Conservation (phyloP, 1,140 invertebrate genomes). For the Parasteatoda tepidariorum region DNA sequence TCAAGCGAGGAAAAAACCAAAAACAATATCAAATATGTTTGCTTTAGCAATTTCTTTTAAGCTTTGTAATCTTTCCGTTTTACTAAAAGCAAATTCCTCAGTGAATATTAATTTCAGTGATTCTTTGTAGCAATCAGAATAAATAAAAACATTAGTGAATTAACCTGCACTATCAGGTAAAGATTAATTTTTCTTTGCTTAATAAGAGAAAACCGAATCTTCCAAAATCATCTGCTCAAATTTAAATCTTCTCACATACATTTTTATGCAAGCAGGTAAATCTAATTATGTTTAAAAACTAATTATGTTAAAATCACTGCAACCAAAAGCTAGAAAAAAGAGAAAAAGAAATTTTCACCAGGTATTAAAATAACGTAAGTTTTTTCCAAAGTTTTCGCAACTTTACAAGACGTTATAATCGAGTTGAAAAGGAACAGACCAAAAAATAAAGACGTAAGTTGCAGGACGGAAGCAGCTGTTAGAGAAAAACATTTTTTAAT, state of each 20-base stretch:
- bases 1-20: too few species aligned
- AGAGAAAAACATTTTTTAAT: neutral
- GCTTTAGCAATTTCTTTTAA: too few species aligned
- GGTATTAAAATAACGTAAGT: neutral
- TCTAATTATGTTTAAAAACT: conserved; percentile 7
- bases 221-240: neutral
- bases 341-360: neutral
- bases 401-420: neutral
- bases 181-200: neutral
- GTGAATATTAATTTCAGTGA: too few species aligned
- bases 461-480: neutral
- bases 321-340: neutral
- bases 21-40: too few species aligned
- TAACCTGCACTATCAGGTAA: neutral
- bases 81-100: too few species aligned
- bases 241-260: neutral
- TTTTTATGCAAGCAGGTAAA: neutral
- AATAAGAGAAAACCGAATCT: neutral
- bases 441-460: neutral
- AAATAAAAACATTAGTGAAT: neutral
- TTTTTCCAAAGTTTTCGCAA: neutral
- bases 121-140: too few species aligned
- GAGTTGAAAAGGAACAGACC: conserved; percentile 4
- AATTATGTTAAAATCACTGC: conserved; percentile 7
- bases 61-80: too few species aligned